Evolutionary conservation across 2,113 vertebrate species (phyloP).

Genomic region (Pholis gunnellus): DNA sequence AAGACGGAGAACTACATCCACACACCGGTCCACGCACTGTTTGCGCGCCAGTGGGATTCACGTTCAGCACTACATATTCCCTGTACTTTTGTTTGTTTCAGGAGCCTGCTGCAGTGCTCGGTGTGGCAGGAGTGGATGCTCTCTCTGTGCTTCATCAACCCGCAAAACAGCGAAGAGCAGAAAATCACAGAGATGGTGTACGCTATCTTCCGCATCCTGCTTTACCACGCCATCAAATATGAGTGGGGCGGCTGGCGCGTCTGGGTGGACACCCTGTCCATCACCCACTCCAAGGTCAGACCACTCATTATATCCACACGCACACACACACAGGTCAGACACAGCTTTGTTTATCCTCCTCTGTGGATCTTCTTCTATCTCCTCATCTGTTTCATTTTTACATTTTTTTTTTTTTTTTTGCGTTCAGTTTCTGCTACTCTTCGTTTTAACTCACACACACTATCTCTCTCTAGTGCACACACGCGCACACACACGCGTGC

Average conservation of each 20-base stretch:
- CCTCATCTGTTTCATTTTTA: slow-evolving; percentile 40
- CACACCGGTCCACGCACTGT: not conserved
- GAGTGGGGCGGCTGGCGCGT: slow-evolving; percentile 99
- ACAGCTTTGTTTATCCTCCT: slow-evolving; percentile 49
- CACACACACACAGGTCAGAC: not conserved
- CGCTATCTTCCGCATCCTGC: slow-evolving; percentile 96
- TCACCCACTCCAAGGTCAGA: slow-evolving; percentile 98
- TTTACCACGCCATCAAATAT: slow-evolving; percentile 98
- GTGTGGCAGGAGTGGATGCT: slow-evolving; percentile 99
- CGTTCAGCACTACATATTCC: not conserved
- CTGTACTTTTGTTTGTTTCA: slow-evolving; percentile 64
- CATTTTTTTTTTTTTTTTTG: not conserved
- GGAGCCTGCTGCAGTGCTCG: slow-evolving; percentile 98
- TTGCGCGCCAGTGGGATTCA: slow-evolving; percentile 21
- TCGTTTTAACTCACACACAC: slow-evolving; percentile 14
- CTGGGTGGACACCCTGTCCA: slow-evolving; percentile 98
- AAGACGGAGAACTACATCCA: not conserved
- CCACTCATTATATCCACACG: slow-evolving; percentile 50
- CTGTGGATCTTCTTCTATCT: slow-evolving; percentile 29
- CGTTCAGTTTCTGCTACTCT: slow-evolving; percentile 10
- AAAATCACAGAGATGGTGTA: slow-evolving; percentile 99
- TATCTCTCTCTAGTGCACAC: slow-evolving; percentile 24
- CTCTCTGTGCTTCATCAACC: slow-evolving; percentile 94
- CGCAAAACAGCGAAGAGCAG: slow-evolving; percentile 93
- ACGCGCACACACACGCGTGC: not conserved